A percentile compares a stretch with the other conserved stretches of the same genome.
These are phyloP conservation scores for Sylvilagus floridanus DNA, from an alignment of 2,797 vertebrate species.

Conservation along the genomic window DNA sequence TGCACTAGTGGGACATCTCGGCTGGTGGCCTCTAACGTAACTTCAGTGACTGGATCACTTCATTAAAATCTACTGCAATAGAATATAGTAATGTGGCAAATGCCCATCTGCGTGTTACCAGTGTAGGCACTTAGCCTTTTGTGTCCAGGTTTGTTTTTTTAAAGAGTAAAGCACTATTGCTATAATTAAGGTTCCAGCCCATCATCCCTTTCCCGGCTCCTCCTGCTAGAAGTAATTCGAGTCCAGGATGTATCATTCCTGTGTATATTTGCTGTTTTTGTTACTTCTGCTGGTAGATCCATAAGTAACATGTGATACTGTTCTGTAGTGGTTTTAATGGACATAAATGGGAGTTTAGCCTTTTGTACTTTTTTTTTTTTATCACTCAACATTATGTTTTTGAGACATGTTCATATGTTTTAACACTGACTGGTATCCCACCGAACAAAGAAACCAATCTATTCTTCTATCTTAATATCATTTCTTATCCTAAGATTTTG, in stretches of 20 bases:
- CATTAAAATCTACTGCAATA: not conserved
- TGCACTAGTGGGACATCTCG: not conserved
- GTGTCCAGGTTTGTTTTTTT: not conserved
- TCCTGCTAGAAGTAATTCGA: constrained; percentile 39
- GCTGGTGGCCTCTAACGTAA: not conserved
- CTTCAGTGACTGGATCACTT: not conserved
- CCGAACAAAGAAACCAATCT: not conserved
- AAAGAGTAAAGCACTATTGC: constrained; percentile 7
- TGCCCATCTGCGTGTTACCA: not conserved
- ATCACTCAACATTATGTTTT: constrained; percentile 17
- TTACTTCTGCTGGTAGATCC: constrained; percentile 7
- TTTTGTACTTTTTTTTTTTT: constrained; percentile 35
- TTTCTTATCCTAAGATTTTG: constrained; percentile 53
- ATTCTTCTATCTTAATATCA: constrained; percentile 18
- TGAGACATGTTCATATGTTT: constrained; percentile 49
- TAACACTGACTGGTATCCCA: constrained; percentile 23
- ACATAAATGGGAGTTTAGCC: not conserved
- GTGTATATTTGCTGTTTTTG: constrained; percentile 35
- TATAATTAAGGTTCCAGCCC: constrained; percentile 20
- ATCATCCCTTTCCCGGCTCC: not conserved
- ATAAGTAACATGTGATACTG: constrained; percentile 6
- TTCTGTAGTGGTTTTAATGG: constrained; percentile 48
- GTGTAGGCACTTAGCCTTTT: constrained; percentile 26
- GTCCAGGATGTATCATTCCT: not conserved
- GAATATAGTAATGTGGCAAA: constrained; percentile 23